phyloP scores from a whole-genome alignment of 2,888 invertebrate genomes.

The Idaea dimidiata region DNA sequence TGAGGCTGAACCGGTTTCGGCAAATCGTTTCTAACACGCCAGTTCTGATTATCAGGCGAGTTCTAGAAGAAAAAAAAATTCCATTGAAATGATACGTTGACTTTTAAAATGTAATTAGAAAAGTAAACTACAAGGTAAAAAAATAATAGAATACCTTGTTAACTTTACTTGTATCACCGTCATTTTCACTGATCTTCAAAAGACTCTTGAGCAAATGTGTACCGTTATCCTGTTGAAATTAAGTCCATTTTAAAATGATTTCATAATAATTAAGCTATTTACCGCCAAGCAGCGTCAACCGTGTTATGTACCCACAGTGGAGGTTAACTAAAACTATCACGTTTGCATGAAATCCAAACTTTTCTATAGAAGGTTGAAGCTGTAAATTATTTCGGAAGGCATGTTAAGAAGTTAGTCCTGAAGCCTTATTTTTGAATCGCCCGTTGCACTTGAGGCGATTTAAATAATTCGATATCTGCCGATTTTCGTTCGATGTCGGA shows the following conservation, averaged over 20 bases:
- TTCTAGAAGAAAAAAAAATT: slow-evolving; percentile 26
- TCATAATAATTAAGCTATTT: too few relatives aligned
- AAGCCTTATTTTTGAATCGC: too few relatives aligned
- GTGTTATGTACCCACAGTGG: too few relatives aligned
- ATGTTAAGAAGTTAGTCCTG: too few relatives aligned
- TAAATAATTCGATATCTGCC: too few relatives aligned
- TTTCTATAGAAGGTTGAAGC: too few relatives aligned
- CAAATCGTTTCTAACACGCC: slow-evolving; percentile 46
- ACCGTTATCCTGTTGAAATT: slow-evolving; percentile 52
- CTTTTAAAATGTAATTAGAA: not conserved
- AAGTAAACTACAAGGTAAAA: not conserved
- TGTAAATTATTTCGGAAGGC: too few relatives aligned
- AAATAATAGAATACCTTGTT: slow-evolving; percentile 45
- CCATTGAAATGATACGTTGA: not conserved
- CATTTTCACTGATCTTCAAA: slow-evolving; percentile 65
- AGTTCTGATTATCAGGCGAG: slow-evolving; percentile 40
- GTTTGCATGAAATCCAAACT: too few relatives aligned
- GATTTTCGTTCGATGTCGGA: too few relatives aligned
- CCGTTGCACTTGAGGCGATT: too few relatives aligned
- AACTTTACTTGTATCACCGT: slow-evolving; percentile 40
- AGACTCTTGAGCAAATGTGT: slow-evolving; percentile 65
- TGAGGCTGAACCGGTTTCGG: slow-evolving; percentile 22
- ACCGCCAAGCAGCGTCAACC: too few relatives aligned
- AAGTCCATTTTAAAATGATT: not conserved
- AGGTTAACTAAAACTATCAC: too few relatives aligned